A percentile compares a stretch with the other conserved stretches of the same genome.
Evolutionary conservation across 2,113 vertebrate genomes (phyloP).

Genomic region (Melanerpes formicivorus): DNA sequence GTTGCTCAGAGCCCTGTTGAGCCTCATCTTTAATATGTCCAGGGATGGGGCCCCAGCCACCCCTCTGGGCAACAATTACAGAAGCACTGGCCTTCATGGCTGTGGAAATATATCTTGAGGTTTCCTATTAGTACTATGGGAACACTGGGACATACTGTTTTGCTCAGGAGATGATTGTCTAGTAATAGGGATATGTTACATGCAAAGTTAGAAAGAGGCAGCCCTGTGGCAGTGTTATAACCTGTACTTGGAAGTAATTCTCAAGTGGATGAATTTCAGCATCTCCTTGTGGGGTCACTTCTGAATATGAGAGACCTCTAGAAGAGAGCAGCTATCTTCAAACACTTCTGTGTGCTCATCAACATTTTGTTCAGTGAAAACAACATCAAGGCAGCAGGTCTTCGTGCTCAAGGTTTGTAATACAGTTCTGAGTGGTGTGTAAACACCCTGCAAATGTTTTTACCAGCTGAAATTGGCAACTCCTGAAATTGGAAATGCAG

Average conservation of each 20-base stretch:
- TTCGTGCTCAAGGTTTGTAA: background rate
- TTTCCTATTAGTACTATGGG: background rate
- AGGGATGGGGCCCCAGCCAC: too few relatives aligned
- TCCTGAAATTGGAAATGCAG: background rate
- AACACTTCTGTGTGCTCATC: background rate
- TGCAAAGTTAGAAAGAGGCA: background rate
- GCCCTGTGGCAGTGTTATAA: background rate
- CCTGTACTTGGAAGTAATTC: background rate
- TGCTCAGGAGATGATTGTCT: background rate
- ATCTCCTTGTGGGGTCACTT: background rate
- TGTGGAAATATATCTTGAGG: background rate
- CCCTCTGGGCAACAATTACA: too few relatives aligned
- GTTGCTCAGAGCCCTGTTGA: too few relatives aligned
- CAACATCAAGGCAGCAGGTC: background rate
- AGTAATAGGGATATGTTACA: background rate
- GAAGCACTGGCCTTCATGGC: background rate
- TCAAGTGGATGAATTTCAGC: background rate
- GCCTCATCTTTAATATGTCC: too few relatives aligned
- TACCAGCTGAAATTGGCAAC: background rate
- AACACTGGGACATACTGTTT: background rate
- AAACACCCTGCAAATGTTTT: background rate
- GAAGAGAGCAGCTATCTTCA: background rate
- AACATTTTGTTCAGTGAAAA: background rate
- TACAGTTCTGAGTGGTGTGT: background rate
- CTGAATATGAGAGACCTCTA: background rate